phyloP scores from a whole-genome alignment of 1,140 invertebrate species.

The Chymomyza costata region DNA sequence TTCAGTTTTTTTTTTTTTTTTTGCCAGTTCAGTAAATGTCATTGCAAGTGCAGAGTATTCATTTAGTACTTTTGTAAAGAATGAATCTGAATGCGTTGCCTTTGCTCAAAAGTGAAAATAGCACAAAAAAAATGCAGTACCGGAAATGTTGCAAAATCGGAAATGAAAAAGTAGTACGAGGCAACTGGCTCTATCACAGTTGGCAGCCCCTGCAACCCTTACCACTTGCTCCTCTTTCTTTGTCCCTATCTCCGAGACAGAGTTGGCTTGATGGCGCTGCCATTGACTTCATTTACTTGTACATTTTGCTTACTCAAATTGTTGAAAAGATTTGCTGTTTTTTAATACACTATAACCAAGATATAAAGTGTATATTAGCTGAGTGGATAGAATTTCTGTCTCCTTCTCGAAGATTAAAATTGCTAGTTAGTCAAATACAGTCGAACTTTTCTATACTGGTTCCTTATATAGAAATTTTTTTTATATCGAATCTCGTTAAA shows the following conservation, averaged over 20 bases:
- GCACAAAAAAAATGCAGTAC: slow-evolving; percentile 17
- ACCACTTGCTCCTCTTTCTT: too few relatives aligned
- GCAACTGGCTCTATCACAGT: slow-evolving; percentile 23
- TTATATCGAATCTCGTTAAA: too few relatives aligned
- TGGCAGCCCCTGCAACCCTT: too few relatives aligned
- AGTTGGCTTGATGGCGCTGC: slow-evolving; percentile 4
- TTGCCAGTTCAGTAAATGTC: background rate
- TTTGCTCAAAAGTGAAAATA: background rate
- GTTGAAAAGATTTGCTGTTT: background rate
- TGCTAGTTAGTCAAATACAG: too few relatives aligned
- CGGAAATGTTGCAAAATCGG: slow-evolving; percentile 50
- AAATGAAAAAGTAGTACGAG: slow-evolving; percentile 29
- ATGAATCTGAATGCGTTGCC: too few relatives aligned
- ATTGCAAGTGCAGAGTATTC: too few relatives aligned
- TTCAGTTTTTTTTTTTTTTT: too few relatives aligned
- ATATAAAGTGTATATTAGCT: too few relatives aligned
- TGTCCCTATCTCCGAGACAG: slow-evolving; percentile 7
- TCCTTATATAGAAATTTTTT: too few relatives aligned
- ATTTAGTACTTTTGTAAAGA: too few relatives aligned
- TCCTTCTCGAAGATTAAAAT: too few relatives aligned
- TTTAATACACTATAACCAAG: too few relatives aligned
- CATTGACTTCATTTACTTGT: slow-evolving; percentile 28
- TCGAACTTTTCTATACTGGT: slow-evolving; percentile 5
- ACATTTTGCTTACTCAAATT: background rate
- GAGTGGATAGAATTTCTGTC: slow-evolving; percentile 1